These are phyloP conservation scores for Dysdera silvatica DNA, from an alignment of 1,140 invertebrate genomes.

Conservation along the genomic window DNA sequence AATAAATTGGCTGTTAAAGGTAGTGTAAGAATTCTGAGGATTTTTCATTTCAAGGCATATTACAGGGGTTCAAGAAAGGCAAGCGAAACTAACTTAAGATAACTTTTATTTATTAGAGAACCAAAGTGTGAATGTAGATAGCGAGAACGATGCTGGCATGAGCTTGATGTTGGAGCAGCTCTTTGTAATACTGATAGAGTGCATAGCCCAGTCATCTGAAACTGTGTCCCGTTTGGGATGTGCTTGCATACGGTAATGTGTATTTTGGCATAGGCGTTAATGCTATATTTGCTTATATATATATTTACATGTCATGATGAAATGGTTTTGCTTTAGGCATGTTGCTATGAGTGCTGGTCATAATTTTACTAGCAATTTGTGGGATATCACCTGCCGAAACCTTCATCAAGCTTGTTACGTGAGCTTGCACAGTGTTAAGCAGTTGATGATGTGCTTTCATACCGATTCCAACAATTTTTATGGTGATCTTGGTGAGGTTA, in stretches of 20 bases:
- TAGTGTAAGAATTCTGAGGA: no score
- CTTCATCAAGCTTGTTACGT: conserved; percentile 72
- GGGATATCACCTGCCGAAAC: conserved; percentile 70
- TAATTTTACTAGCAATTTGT: conserved; percentile 66
- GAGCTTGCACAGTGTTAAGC: conserved; percentile 70
- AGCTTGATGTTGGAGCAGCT: conserved; percentile 77
- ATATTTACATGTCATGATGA: not conserved
- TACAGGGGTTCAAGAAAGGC: no score
- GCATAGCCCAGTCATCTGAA: conserved; percentile 78
- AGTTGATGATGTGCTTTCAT: conserved; percentile 77
- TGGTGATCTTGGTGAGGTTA: conserved; percentile 82
- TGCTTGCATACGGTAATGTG: conserved; percentile 65
- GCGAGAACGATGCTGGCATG: no score
- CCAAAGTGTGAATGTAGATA: no score
- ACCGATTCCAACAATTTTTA: conserved; percentile 85
- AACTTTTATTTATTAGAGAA: no score
- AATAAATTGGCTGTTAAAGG: no score
- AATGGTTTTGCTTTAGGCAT: conserved; percentile 53
- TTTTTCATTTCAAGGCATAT: no score
- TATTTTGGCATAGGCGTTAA: not conserved
- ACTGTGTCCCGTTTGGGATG: conserved; percentile 81
- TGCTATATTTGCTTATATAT: not conserved
- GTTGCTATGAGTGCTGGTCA: conserved; percentile 73
- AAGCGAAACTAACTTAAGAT: no score
- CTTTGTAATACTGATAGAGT: conserved; percentile 78